A percentile compares a stretch with the other conserved stretches of the same genome.
Evolutionary conservation across 1,140 invertebrate species (phyloP).

Genomic region (Sinonovacula constricta): DNA sequence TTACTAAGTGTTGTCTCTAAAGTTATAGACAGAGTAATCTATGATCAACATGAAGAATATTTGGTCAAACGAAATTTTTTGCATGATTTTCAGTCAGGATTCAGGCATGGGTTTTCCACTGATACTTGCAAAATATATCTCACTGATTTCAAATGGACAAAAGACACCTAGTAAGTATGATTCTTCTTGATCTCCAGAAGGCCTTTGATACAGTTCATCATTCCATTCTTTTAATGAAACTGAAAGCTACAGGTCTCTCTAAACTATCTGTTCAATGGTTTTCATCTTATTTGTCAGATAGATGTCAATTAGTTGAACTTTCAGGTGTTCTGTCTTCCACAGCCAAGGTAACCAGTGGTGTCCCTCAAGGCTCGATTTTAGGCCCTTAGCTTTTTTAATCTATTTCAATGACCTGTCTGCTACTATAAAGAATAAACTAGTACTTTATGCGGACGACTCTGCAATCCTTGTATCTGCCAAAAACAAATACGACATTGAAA

Average conservation of each 20-base stretch:
- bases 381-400: not conserved
- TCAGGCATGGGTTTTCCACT: slow-evolving; percentile 23
- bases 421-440: not conserved
- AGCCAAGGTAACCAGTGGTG: not conserved
- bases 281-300: not conserved
- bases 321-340: not conserved
- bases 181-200: slow-evolving; percentile 3
- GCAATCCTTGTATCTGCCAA: not conserved
- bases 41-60: not conserved
- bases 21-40: not conserved
- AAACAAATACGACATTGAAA: not conserved
- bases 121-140: slow-evolving; percentile 7
- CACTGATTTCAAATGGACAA: slow-evolving; percentile 23
- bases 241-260: not conserved
- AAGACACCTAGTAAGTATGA: slow-evolving; percentile 3
- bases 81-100: slow-evolving; percentile 3
- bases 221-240: not conserved
- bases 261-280: not conserved
- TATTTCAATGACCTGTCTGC: not conserved
- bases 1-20: not conserved
- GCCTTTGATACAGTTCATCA: slow-evolving; percentile 11
- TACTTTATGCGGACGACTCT: not conserved
- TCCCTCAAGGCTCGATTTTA: slow-evolving; percentile 13
- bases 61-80: not conserved
- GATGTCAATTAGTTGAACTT: slow-evolving; percentile 4